Base-by-base conservation (phyloP, 2,113 vertebrate genomes). In the Etheostoma cragini region DNA sequence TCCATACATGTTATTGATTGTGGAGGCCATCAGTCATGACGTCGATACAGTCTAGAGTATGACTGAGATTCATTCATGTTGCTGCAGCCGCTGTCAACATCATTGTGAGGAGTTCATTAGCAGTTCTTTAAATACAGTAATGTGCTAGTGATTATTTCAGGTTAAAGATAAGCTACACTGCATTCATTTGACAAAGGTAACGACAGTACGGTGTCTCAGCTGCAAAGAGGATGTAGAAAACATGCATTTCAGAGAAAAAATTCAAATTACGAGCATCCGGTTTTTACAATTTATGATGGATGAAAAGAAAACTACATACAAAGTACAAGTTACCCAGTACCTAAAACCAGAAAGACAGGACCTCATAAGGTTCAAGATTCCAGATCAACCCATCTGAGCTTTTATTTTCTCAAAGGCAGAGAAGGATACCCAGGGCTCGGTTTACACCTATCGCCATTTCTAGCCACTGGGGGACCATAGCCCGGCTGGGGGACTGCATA, bases 1-100 rank as follows among this genome's bases (percentile, higher is more conserved):
- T 78, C 54, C 24, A 70, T 72, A 56, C 46, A 33, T 68, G 68
- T 42, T 74, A 80, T 52, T 61, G 68, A 89, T 83, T 60, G 2
- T 52, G 22, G 50, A 69, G 66, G 62, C 30, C 67, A 19, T 56
- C 76, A 69, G n/a, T 46, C 58, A 16, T 8, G 19, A 60, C 50
- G 38, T 73, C 68, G 5, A 21, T 53, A 15, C 19, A 42, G 38
- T 2, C 38, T 42, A 22, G 21, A 22, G 6, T 46, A 63, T 50
- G 54, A 69, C n/a, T 54, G 69, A 56, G 50, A 8, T 16, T 63
- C 24, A 30, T 54, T 50, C 38, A 69, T 57, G 63, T 15, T 54
- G 47, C 38, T 22, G 4, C 57, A 69, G 57, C 52, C 10, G 68
- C 49, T 58, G 76, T 24, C 60, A 54, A 1, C 81, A 14, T 71